A percentile compares a stretch with the other conserved stretches of the same genome.
These are phyloP conservation scores for Ormia ochracea DNA, from an alignment of 2,888 invertebrate genomes.

Conservation along the genomic window DNA sequence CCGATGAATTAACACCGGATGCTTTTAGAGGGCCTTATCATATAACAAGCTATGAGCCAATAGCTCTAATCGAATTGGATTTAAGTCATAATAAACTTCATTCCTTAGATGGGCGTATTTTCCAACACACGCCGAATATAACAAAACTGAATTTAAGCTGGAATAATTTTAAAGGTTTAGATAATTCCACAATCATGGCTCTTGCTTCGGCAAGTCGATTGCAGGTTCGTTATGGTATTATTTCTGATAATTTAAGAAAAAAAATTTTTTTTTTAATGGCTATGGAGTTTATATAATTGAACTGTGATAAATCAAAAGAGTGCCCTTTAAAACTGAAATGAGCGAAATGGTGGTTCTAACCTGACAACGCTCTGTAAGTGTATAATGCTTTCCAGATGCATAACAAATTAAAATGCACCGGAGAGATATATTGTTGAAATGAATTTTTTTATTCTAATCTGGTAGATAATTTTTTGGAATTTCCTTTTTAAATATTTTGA, in stretches of 20 bases:
- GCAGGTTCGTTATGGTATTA: slow-evolving; percentile 76
- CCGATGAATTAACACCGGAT: slow-evolving; percentile 81
- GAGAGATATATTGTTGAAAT: no score
- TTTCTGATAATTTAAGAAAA: neutral
- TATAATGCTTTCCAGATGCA: no score
- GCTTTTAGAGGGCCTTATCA: slow-evolving; percentile 83
- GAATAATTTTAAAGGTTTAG: slow-evolving; percentile 81
- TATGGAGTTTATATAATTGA: no score
- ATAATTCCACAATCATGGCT: slow-evolving; percentile 80
- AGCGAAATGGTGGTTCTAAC: no score
- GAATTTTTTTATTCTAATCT: no score
- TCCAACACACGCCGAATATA: slow-evolving; percentile 82
- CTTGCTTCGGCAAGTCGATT: slow-evolving; percentile 79
- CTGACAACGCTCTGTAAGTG: no score
- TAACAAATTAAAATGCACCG: no score
- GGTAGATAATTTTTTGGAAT: no score
- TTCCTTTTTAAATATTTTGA: no score
- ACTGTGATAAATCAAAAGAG: no score
- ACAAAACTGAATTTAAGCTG: slow-evolving; percentile 80
- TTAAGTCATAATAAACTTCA: slow-evolving; percentile 82
- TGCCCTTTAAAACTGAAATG: no score
- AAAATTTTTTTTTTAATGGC: no score
- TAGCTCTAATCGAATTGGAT: slow-evolving; percentile 80
- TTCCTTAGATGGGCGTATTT: slow-evolving; percentile 80
- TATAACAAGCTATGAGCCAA: slow-evolving; percentile 79